Evolutionary conservation across 2,888 invertebrate species (phyloP).

Genomic region (Scaptomyza polygonia): DNA sequence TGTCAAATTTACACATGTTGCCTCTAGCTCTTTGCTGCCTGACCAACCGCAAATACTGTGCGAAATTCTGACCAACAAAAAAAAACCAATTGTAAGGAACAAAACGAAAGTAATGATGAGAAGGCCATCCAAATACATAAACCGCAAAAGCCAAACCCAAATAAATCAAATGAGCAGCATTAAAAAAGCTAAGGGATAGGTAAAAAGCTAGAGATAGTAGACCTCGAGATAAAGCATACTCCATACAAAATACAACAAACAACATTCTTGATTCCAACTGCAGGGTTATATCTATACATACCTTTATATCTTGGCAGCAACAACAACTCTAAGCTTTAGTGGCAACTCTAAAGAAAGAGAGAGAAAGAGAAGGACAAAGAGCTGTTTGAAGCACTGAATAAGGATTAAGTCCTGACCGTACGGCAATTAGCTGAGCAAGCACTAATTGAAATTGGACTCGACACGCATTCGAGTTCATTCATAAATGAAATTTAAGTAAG

Average conservation of each 20-base stretch:
- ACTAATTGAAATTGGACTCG: conserved; percentile 50
- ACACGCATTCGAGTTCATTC: conserved; percentile 5
- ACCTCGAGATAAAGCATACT: background rate
- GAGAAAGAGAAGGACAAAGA: background rate
- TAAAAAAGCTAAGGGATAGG: background rate
- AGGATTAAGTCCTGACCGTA: background rate
- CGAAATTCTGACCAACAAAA: conserved; percentile 41
- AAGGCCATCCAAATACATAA: conserved; percentile 51
- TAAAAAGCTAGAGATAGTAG: background rate
- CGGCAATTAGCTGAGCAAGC: conserved; percentile 42
- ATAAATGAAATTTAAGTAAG: conserved; percentile 20
- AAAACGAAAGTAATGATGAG: conserved; percentile 11
- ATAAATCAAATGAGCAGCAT: conserved; percentile 71
- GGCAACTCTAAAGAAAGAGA: too few species aligned
- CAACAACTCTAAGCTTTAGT: conserved; percentile 29
- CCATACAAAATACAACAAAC: background rate
- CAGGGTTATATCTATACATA: too few species aligned
- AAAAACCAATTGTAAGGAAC: background rate
- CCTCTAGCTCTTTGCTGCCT: background rate
- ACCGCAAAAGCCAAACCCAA: conserved; percentile 64
- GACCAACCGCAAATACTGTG: conserved; percentile 50
- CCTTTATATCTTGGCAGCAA: conserved; percentile 13
- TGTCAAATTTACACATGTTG: conserved; percentile 75
- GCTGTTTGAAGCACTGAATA: background rate
- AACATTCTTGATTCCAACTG: conserved; percentile 3